These are phyloP conservation scores for Palythoa caribaeorum DNA, from an alignment of 92 coral and sea anemone species.

Conservation along the genomic window DNA sequence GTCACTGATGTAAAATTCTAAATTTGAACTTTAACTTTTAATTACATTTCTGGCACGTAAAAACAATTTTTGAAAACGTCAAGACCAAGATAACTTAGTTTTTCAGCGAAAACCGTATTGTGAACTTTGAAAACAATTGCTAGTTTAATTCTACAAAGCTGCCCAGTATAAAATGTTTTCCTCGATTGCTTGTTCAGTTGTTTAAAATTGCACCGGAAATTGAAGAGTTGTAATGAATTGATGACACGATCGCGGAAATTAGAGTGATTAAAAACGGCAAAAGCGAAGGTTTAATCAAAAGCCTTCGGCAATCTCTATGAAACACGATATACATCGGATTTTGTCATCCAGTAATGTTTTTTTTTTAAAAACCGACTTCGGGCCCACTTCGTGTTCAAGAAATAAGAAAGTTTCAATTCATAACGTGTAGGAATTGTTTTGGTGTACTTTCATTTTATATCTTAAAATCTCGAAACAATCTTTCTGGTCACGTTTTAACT, in stretches of 20 bases:
- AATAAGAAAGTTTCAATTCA: background rate
- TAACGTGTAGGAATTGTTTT: background rate
- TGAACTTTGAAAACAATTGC: conserved; percentile 2
- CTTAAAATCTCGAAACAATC: background rate
- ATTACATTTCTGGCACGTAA: background rate
- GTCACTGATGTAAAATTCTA: background rate
- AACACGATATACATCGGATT: conserved; percentile 18
- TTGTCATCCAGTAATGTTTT: conserved; percentile 10
- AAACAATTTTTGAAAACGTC: background rate
- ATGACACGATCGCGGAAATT: conserved; percentile 36
- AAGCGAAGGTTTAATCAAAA: conserved; percentile 6
- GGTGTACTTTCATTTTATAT: background rate
- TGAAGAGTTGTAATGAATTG: conserved; percentile 32
- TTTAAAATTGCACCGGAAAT: conserved; percentile 27
- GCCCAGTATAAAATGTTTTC: background rate
- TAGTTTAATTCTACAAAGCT: background rate
- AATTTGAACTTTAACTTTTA: background rate
- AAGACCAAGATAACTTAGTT: background rate
- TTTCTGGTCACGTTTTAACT: background rate
- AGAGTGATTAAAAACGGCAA: conserved; percentile 12
- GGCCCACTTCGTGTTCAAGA: background rate
- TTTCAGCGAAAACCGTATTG: background rate
- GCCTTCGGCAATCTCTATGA: conserved; percentile 28
- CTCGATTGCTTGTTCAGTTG: background rate
- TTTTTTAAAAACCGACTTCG: no score